phyloP scores from a whole-genome alignment of 2,888 invertebrate species.

The Nomada fucata region DNA sequence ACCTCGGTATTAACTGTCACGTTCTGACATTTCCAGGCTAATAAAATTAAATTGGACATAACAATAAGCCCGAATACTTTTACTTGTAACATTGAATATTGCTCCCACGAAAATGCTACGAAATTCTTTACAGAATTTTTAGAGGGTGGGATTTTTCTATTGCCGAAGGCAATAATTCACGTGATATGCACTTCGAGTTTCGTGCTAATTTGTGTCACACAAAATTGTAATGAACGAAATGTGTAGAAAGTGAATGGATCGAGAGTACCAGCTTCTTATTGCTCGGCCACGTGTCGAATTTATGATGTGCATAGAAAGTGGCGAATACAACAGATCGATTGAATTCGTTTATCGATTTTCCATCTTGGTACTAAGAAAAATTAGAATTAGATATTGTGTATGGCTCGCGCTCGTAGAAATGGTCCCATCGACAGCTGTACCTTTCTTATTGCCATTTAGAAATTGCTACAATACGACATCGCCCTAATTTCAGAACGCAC shows the following conservation, averaged over 20 bases:
- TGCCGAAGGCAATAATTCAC: background rate
- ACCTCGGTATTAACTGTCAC: no score
- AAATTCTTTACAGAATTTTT: no score
- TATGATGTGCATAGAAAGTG: constrained; percentile 46
- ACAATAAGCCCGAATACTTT: no score
- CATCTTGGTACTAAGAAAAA: background rate
- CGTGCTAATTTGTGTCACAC: background rate
- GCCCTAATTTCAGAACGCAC: background rate
- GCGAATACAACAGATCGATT: background rate
- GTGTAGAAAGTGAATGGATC: constrained; percentile 36
- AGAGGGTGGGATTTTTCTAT: no score
- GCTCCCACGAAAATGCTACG: no score
- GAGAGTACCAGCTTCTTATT: constrained; percentile 15
- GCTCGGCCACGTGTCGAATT: constrained; percentile 26
- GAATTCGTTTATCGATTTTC: background rate
- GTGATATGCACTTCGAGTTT: background rate
- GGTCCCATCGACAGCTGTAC: background rate
- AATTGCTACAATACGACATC: constrained; percentile 2
- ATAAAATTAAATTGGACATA: no score
- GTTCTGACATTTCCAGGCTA: no score
- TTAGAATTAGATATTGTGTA: background rate
- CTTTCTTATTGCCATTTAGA: constrained; percentile 1
- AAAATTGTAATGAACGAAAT: constrained; percentile 19
- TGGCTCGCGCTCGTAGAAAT: background rate
- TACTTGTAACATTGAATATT: no score